These are phyloP conservation scores for Diarsia mendica DNA, from an alignment of 2,888 invertebrate species.

Conservation along the genomic window DNA sequence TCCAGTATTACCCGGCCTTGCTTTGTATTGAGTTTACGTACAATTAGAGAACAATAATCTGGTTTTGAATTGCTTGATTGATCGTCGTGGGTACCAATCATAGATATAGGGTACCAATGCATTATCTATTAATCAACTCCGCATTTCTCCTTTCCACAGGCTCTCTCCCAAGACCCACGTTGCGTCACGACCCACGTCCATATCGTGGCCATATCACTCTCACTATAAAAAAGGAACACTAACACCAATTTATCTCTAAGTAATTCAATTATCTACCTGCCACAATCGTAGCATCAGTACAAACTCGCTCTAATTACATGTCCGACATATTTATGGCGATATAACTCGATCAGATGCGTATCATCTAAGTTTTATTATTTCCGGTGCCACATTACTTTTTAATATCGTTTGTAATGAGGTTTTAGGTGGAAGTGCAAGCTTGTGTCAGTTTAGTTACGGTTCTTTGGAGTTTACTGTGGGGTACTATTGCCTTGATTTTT, in stretches of 20 bases:
- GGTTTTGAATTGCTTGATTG: too few relatives aligned
- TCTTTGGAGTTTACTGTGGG: conserved; percentile 12
- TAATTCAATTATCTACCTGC: conserved; percentile 58
- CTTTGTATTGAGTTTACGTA: too few relatives aligned
- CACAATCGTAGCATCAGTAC: conserved; percentile 55
- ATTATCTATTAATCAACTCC: conserved; percentile 25
- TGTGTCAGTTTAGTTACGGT: conserved; percentile 24
- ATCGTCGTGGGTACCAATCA: too few relatives aligned
- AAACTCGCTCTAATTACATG: conserved; percentile 70
- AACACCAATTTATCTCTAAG: conserved; percentile 44
- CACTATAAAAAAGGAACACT: conserved; percentile 11
- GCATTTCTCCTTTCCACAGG: conserved; percentile 1
- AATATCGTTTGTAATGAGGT: conserved; percentile 56
- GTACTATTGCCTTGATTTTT: neutral
- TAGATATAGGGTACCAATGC: neutral
- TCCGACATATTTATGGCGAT: conserved; percentile 64
- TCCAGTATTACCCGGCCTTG: too few relatives aligned
- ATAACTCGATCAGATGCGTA: conserved; percentile 70
- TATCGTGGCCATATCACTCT: conserved; percentile 8
- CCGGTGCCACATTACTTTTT: conserved; percentile 65
- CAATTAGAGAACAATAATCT: too few relatives aligned
- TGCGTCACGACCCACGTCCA: neutral
- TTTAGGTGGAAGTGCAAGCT: conserved; percentile 25
- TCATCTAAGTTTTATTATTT: conserved; percentile 73
- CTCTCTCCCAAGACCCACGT: conserved; percentile 8